Evolutionary conservation across 2,888 invertebrate genomes (phyloP), one percentile per base, ranked within the genome.

Genomic region (Caenorhabditis auriculariae): DNA sequence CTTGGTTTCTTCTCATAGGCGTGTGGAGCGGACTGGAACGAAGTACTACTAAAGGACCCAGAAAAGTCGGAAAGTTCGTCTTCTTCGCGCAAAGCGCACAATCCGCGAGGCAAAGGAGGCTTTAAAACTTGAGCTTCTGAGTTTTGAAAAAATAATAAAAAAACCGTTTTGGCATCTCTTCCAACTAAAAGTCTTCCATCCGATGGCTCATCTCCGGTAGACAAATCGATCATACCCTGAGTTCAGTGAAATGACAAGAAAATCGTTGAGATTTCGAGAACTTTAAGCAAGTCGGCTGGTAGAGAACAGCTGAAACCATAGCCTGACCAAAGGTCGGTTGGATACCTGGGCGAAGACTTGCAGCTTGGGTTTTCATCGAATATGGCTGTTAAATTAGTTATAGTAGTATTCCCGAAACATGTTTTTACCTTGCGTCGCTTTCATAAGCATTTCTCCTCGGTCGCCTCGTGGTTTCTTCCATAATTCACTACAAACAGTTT

Each of bases 261-360:
- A 4, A n/a, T 12, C 9, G n/a, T 9, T 12, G 35, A 32, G 35
- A 32, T 9, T n/a, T 19, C 24, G 5, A 21, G 32, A 21, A 39
- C 69, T 53, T 75, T 73, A 15, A 79, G 54, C 4, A 79, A 52
- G 41, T 78, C 77, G 15, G 79, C 72, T 15, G 79, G 79, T 19
- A 80, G 54, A n/a, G 77, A 78, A 41, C 63, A 74, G 57, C 75
- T 75, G 57, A 79, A 76, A 0, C 77, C 76, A 38, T 74, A 74
- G 6, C 74, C 75, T 4, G 74, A 68, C 78, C 76, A 78, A 43
- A 69, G 57, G 55, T 74, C 73, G 0, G 78, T 75, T 7, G 78
- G 76, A 44, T 73, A 70, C 15, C 74, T 48, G 23, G 46, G 39
- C 6, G 61, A 57, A n/a, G 35, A 24, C 7, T 35, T 56, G 9